phyloP scores from a whole-genome alignment of 2,113 vertebrate species.

The Callipepla californica region DNA sequence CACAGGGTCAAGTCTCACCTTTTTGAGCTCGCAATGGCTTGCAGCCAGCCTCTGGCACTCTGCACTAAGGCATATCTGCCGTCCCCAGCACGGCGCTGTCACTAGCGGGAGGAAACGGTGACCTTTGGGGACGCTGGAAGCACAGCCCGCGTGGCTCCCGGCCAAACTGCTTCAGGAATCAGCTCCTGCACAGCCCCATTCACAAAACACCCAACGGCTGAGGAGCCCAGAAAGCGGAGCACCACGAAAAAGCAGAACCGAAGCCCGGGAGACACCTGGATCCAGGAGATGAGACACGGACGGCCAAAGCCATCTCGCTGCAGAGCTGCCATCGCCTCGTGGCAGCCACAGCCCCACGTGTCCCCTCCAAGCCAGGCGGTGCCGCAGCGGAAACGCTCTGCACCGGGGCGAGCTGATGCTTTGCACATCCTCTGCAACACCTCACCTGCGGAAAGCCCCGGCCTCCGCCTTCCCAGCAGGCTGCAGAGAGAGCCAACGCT shows the following conservation, averaged over 20 bases:
- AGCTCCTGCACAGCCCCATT: background rate
- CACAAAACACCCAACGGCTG: background rate
- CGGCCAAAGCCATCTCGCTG: accelerated
- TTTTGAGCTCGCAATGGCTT: background rate
- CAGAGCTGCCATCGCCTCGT: accelerated
- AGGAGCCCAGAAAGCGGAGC: background rate
- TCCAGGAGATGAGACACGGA: accelerated
- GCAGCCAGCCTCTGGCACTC: background rate
- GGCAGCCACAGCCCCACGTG: accelerated
- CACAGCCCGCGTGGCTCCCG: background rate
- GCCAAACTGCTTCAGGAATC: background rate
- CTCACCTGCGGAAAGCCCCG: slow-evolving; percentile 28
- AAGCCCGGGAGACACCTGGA: background rate
- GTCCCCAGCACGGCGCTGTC: background rate
- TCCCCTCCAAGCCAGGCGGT: background rate
- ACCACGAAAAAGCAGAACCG: background rate
- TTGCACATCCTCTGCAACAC: background rate
- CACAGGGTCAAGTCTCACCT: background rate
- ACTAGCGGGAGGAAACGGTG: background rate
- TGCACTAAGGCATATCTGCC: background rate
- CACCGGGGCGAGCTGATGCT: accelerated
- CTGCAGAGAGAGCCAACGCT: background rate
- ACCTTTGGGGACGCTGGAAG: background rate
- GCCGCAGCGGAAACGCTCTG: background rate
- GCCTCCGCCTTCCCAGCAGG: background rate